A percentile compares a stretch with the other conserved stretches of the same genome.
Evolutionary conservation across 53 echinoderm and acorn worm species (phyloP).

Genomic region (Actinopyga echinites): DNA sequence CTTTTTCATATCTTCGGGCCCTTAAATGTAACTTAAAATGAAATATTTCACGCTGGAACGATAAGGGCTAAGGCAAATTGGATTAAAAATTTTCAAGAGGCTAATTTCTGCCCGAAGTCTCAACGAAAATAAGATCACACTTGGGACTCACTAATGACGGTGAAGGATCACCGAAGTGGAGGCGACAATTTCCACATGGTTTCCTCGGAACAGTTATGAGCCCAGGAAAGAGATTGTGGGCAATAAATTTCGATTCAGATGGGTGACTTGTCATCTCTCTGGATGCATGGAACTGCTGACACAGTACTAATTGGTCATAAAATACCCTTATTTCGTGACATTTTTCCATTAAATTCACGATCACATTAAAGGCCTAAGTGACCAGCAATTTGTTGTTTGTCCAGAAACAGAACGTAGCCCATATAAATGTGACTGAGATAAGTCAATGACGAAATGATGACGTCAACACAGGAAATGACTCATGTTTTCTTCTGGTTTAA

Average conservation of each 20-base stretch:
- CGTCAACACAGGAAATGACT: too few relatives aligned
- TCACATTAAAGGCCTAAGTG: too few relatives aligned
- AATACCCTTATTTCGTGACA: neutral
- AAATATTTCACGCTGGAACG: conserved; percentile 39
- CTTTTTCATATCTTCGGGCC: conserved; percentile 47
- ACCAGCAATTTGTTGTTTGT: too few relatives aligned
- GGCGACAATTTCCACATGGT: conserved; percentile 36
- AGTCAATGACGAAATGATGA: too few relatives aligned
- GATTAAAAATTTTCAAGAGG: conserved; percentile 36
- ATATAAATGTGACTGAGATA: too few relatives aligned
- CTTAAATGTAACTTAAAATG: conserved; percentile 47
- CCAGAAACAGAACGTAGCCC: too few relatives aligned
- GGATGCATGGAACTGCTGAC: neutral
- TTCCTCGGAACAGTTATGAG: conserved; percentile 36
- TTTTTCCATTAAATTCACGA: too few relatives aligned
- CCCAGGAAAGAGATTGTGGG: neutral
- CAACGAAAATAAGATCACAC: conserved; percentile 31
- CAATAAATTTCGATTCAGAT: too few relatives aligned
- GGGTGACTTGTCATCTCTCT: neutral
- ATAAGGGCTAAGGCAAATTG: conserved; percentile 42
- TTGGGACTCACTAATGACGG: conserved; percentile 38
- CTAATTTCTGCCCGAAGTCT: conserved; percentile 45
- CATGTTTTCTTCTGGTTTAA: too few relatives aligned
- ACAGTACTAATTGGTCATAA: neutral
- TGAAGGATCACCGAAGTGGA: conserved; percentile 22